Evolutionary conservation across 2,113 vertebrate genomes (phyloP), one percentile per base, ranked within the genome.

Genomic region (Montifringilla adamsi): DNA sequence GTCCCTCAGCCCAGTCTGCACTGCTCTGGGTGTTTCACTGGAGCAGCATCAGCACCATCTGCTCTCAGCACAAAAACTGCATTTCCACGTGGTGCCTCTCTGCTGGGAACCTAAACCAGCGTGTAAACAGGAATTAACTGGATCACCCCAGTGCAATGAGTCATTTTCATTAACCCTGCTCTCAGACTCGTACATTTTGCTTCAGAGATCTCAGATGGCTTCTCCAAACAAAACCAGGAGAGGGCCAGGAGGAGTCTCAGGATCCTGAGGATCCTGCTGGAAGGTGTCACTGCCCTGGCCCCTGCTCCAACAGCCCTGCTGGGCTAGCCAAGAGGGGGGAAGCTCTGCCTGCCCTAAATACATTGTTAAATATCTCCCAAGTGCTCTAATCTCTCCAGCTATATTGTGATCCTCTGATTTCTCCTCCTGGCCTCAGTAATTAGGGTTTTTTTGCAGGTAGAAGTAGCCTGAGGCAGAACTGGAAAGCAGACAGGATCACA

Each of bases 401-500:
- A 11, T 41, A 52, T 56, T 85, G 83, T 80, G 75, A 77, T 86
- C 33, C 90, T 94, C 84, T 95, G 72, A 80, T 72, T 94, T 92
- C 80, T 89, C 79, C 85, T 94, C 76, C 60, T 96, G 69, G 84
- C 90, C 80, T 92, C 73, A 9, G 69, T 92, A 95, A 91, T 26
- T 87, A 83, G 55, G 23, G 0, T 15, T 56, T 56, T 89, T 89
- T 60, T 59, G 21, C 52, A 41, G 81, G 75, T 53, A 93, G 94
- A 81, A 90, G 58, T 64, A 96, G 83, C 90, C 89, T 6, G 69
- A 59, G 94, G 88, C 1, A 0, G 69, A 90, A 79, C 86, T 93
- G 93, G 92, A 90, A 84, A 92, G 85, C 84, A 79, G 89, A 64
- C 21, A 86, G 60, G 55, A 93, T 93, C 43, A 13, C 70, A 49